Percentiles rank a stretch among this genome's conserved stretches.
Evolutionary conservation across 2,113 vertebrate genomes (phyloP).

Genomic region (Vulpes lagopus): DNA sequence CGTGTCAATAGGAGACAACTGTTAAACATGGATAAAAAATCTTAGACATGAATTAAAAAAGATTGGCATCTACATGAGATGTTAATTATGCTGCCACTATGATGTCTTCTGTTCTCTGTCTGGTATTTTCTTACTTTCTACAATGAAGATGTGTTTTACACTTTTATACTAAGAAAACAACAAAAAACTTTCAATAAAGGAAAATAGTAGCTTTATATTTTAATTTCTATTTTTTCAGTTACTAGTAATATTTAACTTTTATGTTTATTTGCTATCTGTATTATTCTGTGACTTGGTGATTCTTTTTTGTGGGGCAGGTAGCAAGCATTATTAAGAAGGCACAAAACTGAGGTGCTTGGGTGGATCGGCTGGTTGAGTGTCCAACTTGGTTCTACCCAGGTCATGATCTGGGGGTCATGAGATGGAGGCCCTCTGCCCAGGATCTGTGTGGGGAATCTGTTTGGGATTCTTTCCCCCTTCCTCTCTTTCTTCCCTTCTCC

Average conservation of each 20-base stretch:
- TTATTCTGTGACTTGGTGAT: constrained; percentile 24
- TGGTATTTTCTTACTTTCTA: constrained; percentile 52
- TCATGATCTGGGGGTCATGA: background rate
- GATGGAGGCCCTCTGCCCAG: background rate
- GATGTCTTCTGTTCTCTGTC: background rate
- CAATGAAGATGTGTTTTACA: background rate
- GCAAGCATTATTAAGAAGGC: background rate
- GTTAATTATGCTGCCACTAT: background rate
- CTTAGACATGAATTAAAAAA: background rate
- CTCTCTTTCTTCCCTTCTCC: background rate
- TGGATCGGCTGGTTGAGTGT: background rate
- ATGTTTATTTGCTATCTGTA: constrained; percentile 4
- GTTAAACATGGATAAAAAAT: background rate
- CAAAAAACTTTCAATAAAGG: background rate
- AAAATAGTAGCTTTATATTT: constrained; percentile 31
- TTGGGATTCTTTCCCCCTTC: background rate
- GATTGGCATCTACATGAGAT: background rate
- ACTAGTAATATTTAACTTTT: background rate
- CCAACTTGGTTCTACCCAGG: background rate
- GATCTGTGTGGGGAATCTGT: too few species aligned
- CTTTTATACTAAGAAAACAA: background rate
- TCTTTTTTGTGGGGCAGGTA: background rate
- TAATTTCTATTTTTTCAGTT: constrained; percentile 34
- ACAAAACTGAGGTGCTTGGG: background rate
- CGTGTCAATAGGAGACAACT: background rate